Evolutionary conservation across 2,113 vertebrate species (phyloP).

Genomic region (Antechinus stuartii): DNA sequence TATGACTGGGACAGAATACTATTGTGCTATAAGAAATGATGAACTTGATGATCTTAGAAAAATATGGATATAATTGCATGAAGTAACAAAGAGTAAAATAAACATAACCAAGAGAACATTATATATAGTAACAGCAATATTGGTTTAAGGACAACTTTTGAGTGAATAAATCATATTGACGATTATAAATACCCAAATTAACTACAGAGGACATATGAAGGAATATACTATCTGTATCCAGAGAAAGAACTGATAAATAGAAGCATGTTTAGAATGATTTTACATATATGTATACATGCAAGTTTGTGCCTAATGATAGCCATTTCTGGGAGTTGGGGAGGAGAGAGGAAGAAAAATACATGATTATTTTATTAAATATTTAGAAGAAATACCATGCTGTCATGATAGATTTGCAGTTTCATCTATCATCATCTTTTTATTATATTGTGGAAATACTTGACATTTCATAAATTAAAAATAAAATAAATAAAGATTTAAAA

Average conservation of each 20-base stretch:
- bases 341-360: background rate
- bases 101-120: background rate
- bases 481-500: background rate
- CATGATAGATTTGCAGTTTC: background rate
- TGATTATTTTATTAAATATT: background rate
- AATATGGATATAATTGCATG: background rate
- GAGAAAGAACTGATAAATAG: background rate
- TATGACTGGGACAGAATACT: background rate
- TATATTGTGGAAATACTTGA: background rate
- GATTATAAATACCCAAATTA: background rate
- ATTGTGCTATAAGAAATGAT: background rate
- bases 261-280: background rate
- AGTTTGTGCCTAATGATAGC: background rate
- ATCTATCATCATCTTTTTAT: background rate
- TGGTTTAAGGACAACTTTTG: background rate
- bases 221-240: background rate
- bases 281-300: background rate
- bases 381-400: background rate
- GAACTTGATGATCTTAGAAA: background rate
- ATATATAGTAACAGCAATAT: background rate
- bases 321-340: no score
- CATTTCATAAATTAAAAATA: background rate
- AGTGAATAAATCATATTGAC: background rate
- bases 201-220: background rate
- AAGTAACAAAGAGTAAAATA: background rate